Evolutionary conservation across 92 coral and sea anemone genomes (phyloP), one percentile per base, ranked within the genome.

Genomic region (Ricordea florida): DNA sequence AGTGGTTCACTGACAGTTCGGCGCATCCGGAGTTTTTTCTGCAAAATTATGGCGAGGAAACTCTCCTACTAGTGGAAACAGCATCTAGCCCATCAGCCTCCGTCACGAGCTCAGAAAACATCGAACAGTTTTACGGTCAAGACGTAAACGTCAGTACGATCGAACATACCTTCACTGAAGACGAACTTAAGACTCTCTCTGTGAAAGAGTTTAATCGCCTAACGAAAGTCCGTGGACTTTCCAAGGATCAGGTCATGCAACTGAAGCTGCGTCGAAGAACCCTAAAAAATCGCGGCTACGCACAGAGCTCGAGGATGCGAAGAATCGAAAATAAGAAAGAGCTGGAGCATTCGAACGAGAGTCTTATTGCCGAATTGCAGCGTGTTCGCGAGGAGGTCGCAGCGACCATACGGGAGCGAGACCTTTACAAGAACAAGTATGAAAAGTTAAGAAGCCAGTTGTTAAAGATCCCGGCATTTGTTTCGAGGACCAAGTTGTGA

Each of bases 271-370:
- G 86, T 25, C 66, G 97, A 47, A 69, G 97, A 45, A 91, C 97
- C 0, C 49, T 91, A 33, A 91, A 91, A 48, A 91, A 91, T 34
- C 72, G 97, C 10, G 88, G 97, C n/a, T 91, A 91, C 46, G 97
- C 97, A 0, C 97, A 91, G 50, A 85, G 75, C 13, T 91, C 93
- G n/a, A 64, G 97, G 27, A 62, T 87, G 33, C 85, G 86, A 58
- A 52, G 97, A 15, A 84, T 91, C 13, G 67, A 75, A 7, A 69
- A 57, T 6, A 91, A 87, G 50, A 82, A 83, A 30, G 30, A 51
- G 25, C 63, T 91, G 32, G 88, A 83, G 36, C 18, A 14, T 2
- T 32, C 60, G 5, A 87, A 84, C 40, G 43, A 34, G 15, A 49
- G 46, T 7, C 55, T 91, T 6, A 5, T 25, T 2, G 20, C 63